phyloP scores from a whole-genome alignment of 2,888 invertebrate genomes.

The Meganola albula region DNA sequence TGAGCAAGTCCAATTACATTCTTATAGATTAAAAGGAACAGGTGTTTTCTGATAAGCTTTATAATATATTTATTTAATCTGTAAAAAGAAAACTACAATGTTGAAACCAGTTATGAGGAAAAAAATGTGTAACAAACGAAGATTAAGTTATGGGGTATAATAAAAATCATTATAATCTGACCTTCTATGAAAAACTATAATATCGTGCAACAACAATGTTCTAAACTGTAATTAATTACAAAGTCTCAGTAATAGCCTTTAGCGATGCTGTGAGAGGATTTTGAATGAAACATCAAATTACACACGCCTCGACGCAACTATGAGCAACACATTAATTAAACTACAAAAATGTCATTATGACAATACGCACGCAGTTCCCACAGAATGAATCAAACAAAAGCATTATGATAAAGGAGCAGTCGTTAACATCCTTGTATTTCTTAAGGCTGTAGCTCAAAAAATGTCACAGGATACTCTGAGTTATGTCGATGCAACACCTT shows the following conservation, averaged over 20 bases:
- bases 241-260: conserved; percentile 11
- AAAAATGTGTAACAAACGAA: too few species aligned
- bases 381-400: conserved; percentile 25
- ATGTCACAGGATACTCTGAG: conserved; percentile 16
- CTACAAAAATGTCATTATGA: conserved; percentile 40
- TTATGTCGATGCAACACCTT: conserved; percentile 27
- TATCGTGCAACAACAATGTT: too few species aligned
- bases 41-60: conserved; percentile 8
- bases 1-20: conserved; percentile 25
- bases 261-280: conserved; percentile 23
- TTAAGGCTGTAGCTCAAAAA: conserved; percentile 15
- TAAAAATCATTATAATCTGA: too few species aligned
- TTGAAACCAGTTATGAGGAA: too few species aligned
- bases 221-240: conserved; percentile 17
- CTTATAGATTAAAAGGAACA: conserved; percentile 21
- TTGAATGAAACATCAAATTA: conserved; percentile 25
- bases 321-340: conserved; percentile 41
- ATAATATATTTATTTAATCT: background rate
- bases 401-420: conserved; percentile 17
- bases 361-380: conserved; percentile 38
- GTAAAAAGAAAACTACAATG: background rate
- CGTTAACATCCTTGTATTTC: conserved; percentile 16
- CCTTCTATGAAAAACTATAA: too few species aligned
- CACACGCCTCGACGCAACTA: conserved; percentile 19
- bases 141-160: too few species aligned